Evolutionary conservation across 2,888 invertebrate genomes (phyloP), one percentile per base, ranked within the genome.

Genomic region (Hydrotaea diabolus): DNA sequence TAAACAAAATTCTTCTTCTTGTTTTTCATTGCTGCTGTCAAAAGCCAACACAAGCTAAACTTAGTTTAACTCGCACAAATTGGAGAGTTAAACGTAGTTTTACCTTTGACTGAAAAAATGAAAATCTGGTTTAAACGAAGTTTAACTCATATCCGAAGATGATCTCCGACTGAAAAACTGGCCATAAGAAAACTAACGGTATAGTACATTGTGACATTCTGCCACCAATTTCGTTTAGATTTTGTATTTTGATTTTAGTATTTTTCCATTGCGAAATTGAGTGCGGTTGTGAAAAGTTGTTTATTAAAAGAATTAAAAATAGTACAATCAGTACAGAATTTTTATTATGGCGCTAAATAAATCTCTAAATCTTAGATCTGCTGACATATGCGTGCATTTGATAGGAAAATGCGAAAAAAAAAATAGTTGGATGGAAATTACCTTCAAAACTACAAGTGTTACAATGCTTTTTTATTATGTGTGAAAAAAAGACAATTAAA

Each of bases 281-380:
- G 31, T 31, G 31, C 31, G 31, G 31, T 31, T 31, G 31, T 31
- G 31, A 31, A 31, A 73, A 73, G 72, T 73, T 55, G 72, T 73
- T 73, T 73, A 55, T 73, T 73, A 73, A 73, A 72, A 53, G 53
- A 72, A 72, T 72, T 49, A 46, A 71, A 71, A 71, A 71, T 69
- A 69, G 46, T 43, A 69, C 39, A 69, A 43, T 43, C 39, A 69
- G 69, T 59, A 59, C 59, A 59, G 59, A 59, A 23, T 59, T 71
- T 71, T 53, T 55, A 72, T 72, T 72, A 55, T 72, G 72, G 55
- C 55, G 72, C 55, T 59, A 59, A 59, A 59, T 59, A 59, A 59
- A 59, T 59, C 59, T 26, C 59, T 23, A 59, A 59, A 53, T 71
- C 71, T 71, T 71, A 71, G 71, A 71, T 71, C 71, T 71, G 71